Evolutionary conservation across 2,797 vertebrate genomes (phyloP).

Genomic region (Sebastes trivittatus): DNA sequence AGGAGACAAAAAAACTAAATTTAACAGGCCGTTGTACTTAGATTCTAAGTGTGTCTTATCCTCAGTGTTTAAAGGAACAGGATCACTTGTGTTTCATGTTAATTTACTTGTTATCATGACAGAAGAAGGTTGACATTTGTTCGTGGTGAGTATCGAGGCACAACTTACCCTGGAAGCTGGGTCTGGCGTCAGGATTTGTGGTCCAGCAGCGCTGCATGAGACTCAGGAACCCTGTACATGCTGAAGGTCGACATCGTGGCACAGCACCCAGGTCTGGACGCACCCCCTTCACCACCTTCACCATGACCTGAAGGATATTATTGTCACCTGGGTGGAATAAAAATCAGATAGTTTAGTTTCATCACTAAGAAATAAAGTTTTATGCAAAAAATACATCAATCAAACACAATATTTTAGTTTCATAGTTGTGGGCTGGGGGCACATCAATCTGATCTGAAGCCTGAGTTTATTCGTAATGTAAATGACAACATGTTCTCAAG

Average conservation of each 20-base stretch:
- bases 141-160: neutral
- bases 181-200: constrained; percentile 87
- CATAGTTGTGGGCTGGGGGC: neutral
- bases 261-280: constrained; percentile 90
- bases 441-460: neutral
- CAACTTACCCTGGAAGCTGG: constrained; percentile 92
- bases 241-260: constrained; percentile 88
- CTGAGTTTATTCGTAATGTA: neutral
- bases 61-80: neutral
- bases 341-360: neutral
- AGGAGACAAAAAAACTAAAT: neutral
- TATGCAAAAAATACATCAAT: neutral
- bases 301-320: constrained; percentile 98
- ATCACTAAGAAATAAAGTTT: neutral
- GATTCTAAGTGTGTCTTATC: neutral
- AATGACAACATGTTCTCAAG: neutral
- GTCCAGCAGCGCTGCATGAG: constrained; percentile 97
- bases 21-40: neutral
- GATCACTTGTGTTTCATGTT: neutral
- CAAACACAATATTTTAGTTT: neutral
- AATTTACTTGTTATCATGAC: neutral
- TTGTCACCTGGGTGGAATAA: constrained; percentile 86
- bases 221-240: constrained; percentile 87
- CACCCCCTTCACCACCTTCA: constrained; percentile 95
- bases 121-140: neutral